A percentile compares a stretch with the other conserved stretches of the same genome.
Conservation (phyloP, 23 tunicate genomes). For the Botrylloides violaceus region DNA sequence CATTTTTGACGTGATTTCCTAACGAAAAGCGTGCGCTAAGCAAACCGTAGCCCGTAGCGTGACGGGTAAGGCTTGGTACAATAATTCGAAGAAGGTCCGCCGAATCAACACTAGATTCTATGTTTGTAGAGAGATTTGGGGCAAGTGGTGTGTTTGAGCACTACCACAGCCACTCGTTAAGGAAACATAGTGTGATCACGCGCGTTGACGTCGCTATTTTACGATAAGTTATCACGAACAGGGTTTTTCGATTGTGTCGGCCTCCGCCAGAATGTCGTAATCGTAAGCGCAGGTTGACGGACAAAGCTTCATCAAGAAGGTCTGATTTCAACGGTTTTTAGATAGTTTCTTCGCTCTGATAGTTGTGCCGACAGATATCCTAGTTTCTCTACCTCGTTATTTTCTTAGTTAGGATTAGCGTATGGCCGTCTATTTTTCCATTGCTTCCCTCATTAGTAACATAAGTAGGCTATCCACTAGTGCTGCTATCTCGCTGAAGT, state of each 20-base stretch:
- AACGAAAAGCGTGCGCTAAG: too few relatives aligned
- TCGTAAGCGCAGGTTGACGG: slow-evolving; percentile 1
- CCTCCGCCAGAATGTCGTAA: neutral
- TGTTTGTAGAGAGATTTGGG: slow-evolving; percentile 37
- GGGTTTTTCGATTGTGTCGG: neutral
- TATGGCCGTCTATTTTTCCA: neutral
- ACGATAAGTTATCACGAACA: neutral
- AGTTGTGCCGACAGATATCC: neutral
- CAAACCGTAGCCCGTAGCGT: slow-evolving; percentile 5
- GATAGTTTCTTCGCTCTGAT: neutral
- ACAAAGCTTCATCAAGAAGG: neutral
- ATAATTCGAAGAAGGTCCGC: slow-evolving; percentile 22
- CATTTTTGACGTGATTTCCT: too few relatives aligned
- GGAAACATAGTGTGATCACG: neutral
- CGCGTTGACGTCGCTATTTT: neutral
- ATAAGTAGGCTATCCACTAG: neutral
- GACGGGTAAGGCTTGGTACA: slow-evolving; percentile 2
- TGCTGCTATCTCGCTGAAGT: neutral
- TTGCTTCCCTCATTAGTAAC: neutral
- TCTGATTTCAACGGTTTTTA: neutral
- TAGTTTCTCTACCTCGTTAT: neutral
- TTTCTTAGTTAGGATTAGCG: neutral
- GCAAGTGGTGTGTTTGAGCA: slow-evolving; percentile 22
- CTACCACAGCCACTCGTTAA: slow-evolving; percentile 1
- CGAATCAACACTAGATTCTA: slow-evolving; percentile 13